These are phyloP conservation scores for Apomyelois bistriatella DNA, from an alignment of 2,888 invertebrate species.

Conservation along the genomic window DNA sequence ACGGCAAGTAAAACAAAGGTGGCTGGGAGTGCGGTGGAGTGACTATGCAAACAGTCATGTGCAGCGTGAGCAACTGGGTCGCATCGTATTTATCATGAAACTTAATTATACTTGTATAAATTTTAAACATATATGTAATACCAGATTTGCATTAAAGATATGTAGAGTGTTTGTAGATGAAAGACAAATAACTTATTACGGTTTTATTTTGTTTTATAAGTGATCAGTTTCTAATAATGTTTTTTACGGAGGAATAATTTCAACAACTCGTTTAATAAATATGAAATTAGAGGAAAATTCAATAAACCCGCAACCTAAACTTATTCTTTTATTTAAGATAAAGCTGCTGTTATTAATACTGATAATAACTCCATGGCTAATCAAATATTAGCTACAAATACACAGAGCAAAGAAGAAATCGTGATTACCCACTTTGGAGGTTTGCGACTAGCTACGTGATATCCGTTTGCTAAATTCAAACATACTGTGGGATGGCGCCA, in stretches of 20 bases:
- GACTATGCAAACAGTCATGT: constrained; percentile 61
- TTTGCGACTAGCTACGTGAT: constrained; percentile 50
- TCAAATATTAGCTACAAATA: constrained; percentile 39
- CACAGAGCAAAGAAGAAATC: constrained; percentile 39
- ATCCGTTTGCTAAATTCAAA: constrained; percentile 54
- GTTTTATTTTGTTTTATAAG: background rate
- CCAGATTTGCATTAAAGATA: constrained; percentile 15
- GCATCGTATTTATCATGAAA: constrained; percentile 49
- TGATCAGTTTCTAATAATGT: background rate
- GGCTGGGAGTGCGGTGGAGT: constrained; percentile 56
- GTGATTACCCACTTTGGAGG: constrained; percentile 54
- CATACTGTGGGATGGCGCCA: constrained; percentile 57
- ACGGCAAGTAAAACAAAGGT: constrained; percentile 63
- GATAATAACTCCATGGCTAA: constrained; percentile 22
- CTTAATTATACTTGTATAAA: constrained; percentile 54
- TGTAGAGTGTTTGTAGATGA: constrained; percentile 5
- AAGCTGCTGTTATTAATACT: constrained; percentile 2
- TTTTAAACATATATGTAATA: constrained; percentile 38
- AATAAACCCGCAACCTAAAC: background rate
- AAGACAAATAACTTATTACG: background rate
- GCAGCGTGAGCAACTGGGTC: constrained; percentile 58
- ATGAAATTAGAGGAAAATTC: too few relatives aligned
- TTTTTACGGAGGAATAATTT: too few relatives aligned
- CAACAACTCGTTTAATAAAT: too few relatives aligned
- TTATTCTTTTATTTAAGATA: background rate